Evolutionary conservation across 1,140 invertebrate species (phyloP).

Genomic region (Dendroctonus valens): DNA sequence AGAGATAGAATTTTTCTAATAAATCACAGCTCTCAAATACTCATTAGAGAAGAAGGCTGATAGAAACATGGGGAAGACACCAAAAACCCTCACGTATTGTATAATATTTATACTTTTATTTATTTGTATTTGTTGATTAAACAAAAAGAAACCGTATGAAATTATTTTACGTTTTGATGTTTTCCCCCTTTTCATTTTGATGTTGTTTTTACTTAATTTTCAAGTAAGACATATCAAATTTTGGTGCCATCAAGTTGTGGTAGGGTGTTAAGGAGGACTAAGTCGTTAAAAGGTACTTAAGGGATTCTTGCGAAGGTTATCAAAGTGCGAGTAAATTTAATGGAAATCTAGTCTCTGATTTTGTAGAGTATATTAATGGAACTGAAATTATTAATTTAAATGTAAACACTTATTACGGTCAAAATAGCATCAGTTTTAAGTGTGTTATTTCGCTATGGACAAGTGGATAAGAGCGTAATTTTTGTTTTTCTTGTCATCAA

Average conservation of each 20-base stretch:
- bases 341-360: slow-evolving; percentile 26
- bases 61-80: slow-evolving; percentile 32
- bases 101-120: slow-evolving; percentile 47
- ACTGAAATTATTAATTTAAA: slow-evolving; percentile 5
- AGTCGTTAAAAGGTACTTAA: slow-evolving; percentile 37
- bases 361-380: slow-evolving; percentile 8
- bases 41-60: slow-evolving; percentile 49
- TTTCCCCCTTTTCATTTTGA: slow-evolving; percentile 26
- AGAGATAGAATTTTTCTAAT: slow-evolving; percentile 3
- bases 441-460: neutral
- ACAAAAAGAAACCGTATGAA: slow-evolving; percentile 12
- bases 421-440: neutral
- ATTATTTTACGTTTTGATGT: slow-evolving; percentile 29
- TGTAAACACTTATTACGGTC: neutral
- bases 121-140: slow-evolving; percentile 24
- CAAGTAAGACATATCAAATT: slow-evolving; percentile 42
- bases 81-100: slow-evolving; percentile 33
- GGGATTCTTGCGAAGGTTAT: slow-evolving; percentile 14
- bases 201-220: slow-evolving; percentile 36
- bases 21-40: slow-evolving; percentile 38
- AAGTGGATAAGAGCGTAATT: neutral
- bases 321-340: slow-evolving; percentile 19
- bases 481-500: neutral
- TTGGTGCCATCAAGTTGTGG: slow-evolving; percentile 42
- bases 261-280: slow-evolving; percentile 12